Conservation (phyloP, 2,113 vertebrate genomes). For the Tachysurus fulvidraco region DNA sequence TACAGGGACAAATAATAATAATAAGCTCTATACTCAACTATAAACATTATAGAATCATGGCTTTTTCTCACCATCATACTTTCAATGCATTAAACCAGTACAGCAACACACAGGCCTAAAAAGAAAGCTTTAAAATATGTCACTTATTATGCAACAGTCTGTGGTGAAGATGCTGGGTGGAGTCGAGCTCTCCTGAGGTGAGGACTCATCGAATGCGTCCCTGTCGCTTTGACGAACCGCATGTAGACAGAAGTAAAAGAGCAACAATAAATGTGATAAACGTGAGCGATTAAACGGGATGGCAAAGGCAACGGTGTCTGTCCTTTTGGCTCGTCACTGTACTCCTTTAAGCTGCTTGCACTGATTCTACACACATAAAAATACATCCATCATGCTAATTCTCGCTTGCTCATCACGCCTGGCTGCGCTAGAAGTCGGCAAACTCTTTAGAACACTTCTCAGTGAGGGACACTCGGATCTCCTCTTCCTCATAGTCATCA, state of each 20-base stretch:
- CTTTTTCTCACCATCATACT: conserved; percentile 39
- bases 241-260: conserved; percentile 61
- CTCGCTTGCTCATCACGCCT: conserved; percentile 33
- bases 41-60: conserved; percentile 44
- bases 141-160: conserved; percentile 27
- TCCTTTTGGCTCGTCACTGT: conserved; percentile 42
- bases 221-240: conserved; percentile 30
- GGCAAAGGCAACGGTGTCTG: conserved; percentile 70
- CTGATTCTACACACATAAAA: conserved; percentile 64
- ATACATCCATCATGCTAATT: conserved; percentile 55
- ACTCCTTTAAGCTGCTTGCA: conserved; percentile 63
- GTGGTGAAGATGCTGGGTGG: conserved; percentile 7
- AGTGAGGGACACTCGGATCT: conserved; percentile 85
- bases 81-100: conserved; percentile 32
- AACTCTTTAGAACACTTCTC: conserved; percentile 94
- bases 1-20: conserved; percentile 13
- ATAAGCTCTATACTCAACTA: conserved; percentile 8
- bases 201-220: neutral
- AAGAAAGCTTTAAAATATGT: conserved; percentile 27
- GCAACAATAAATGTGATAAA: neutral
- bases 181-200: conserved; percentile 1
- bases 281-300: conserved; percentile 14
- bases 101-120: conserved; percentile 41
- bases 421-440: conserved; percentile 79
- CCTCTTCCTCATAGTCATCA: conserved; percentile 92